Percentiles rank a stretch among this genome's conserved stretches.
Conservation (phyloP, 2,113 vertebrate species). For the Sminthopsis crassicaudata region DNA sequence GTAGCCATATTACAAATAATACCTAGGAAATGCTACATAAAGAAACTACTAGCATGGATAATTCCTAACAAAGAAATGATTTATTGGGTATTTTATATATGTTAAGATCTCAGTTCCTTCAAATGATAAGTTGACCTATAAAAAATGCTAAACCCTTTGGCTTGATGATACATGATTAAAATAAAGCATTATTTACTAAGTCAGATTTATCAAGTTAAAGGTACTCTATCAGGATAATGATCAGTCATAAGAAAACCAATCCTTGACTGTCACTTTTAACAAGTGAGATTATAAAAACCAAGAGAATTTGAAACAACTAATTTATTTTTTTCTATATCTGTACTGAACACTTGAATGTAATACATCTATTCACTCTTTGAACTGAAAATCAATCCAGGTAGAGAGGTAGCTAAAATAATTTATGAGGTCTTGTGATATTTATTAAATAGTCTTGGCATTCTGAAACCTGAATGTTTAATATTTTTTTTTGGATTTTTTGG, state of each 20-base stretch:
- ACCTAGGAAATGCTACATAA: neutral
- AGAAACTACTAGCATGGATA: neutral
- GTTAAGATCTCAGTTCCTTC: neutral
- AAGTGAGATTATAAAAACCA: neutral
- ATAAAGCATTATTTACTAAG: neutral
- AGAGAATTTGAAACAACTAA: neutral
- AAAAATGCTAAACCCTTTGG: neutral
- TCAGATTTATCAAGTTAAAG: neutral
- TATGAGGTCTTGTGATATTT: conserved; percentile 21
- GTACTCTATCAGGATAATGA: neutral
- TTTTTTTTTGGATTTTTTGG: neutral
- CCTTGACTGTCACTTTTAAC: neutral
- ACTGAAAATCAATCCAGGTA: conserved; percentile 46
- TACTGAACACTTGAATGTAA: conserved; percentile 36
- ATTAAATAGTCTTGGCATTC: conserved; percentile 23
- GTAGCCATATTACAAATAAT: conserved; percentile 39
- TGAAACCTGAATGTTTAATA: conserved; percentile 41
- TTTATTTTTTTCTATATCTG: neutral
- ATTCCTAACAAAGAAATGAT: neutral
- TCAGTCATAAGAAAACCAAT: neutral
- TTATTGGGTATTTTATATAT: neutral
- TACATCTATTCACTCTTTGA: conserved; percentile 42
- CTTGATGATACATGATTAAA: neutral
- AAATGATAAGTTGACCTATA: neutral
- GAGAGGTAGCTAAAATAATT: conserved; percentile 12